Base-by-base conservation (phyloP, 2,888 invertebrate genomes). In the Barypeithes pellucidus region DNA sequence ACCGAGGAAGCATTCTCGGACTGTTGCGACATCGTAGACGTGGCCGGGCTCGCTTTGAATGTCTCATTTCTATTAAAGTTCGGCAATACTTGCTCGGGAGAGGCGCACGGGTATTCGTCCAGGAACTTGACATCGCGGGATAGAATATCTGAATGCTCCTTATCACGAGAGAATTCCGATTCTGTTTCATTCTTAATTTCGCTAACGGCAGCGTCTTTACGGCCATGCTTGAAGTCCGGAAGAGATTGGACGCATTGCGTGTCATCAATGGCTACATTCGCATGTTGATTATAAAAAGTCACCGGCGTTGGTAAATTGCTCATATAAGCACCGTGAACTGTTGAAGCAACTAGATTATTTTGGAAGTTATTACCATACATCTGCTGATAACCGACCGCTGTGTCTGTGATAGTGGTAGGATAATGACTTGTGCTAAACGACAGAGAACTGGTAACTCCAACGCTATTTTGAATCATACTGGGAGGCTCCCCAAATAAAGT, bases 11-110 rank as follows among this genome's bases (percentile, higher is more conserved):
- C 18, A 18, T 33, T 36, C 16, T 57, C 54, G 2, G 54, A 57
- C 2, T 57, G 54, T 57, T 57, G 54, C 1, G 54, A 57, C 5
- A 57, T 33, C 16, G 54, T 33, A 3, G 54, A 57, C 29, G 54
- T 14, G 9, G 54, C 54, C 18, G 54, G 54, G 16, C 54, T 57
- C 8, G 33, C 33, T 16, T 57, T 29, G 4, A 33, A 33, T 24
- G 50, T 50, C 33, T 57, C 54, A 8, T 16, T 16, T 57, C 54
- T 29, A 57, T 57, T 57, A 33, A 29, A 57, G 3, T 57, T 57
- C 11, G 33, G 33, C 16, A 57, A 33, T 8, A 57, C 33, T 14
- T 57, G 29, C 33, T 57, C 54, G 16, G 54, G 54, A 5, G 54
- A 57, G 14, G 54, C 24, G 11, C 33, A 57, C 3, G 54, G 54